Conservation (phyloP, 2,113 vertebrate species). For the Peromyscus leucopus region DNA sequence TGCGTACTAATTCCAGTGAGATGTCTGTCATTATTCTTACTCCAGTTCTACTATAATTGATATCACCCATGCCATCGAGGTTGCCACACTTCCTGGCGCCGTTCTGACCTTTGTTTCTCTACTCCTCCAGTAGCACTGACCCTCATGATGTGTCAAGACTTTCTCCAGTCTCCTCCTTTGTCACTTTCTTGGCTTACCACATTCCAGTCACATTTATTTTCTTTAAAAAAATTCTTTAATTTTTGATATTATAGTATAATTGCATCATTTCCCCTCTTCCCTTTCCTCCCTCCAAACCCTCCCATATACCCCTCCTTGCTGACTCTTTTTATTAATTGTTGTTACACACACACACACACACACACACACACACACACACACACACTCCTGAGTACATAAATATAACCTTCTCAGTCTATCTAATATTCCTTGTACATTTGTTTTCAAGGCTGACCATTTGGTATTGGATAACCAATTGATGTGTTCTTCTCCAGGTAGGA, state of each 20-base stretch:
- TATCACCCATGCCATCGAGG: rapidly evolving
- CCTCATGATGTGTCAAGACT: neutral
- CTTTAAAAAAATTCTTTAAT: neutral
- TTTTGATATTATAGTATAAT: neutral
- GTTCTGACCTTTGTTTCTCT: neutral
- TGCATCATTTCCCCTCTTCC: neutral
- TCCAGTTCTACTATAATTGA: too few relatives aligned
- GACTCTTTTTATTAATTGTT: neutral
- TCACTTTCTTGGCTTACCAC: neutral
- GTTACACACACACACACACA: too few relatives aligned
- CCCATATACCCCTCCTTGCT: neutral
- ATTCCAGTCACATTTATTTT: neutral
- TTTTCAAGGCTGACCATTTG: neutral
- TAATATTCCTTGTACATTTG: neutral
- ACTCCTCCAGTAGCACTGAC: neutral
- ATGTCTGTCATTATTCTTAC: neutral
- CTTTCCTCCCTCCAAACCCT: neutral
- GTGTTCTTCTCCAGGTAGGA: neutral
- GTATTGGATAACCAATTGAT: neutral
- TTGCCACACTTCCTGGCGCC: too few relatives aligned
- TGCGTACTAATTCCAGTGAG: neutral
- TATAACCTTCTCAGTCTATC: neutral
- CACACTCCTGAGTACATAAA: neutral
- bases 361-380: neutral
- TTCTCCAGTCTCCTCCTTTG: neutral